phyloP scores from a whole-genome alignment of 2,888 invertebrate species.

The Eurois occulta region DNA sequence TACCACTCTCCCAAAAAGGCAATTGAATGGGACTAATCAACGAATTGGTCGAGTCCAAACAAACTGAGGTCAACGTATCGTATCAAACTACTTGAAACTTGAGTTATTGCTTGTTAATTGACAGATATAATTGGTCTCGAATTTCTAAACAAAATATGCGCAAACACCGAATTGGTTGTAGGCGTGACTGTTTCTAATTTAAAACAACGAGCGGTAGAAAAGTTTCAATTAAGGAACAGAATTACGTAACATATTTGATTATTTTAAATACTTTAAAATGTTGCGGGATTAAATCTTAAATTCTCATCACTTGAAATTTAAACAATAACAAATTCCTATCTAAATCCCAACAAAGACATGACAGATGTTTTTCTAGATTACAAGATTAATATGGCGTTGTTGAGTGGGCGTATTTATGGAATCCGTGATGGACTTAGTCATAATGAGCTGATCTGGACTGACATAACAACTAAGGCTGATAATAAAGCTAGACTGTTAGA shows the following conservation, averaged over 20 bases:
- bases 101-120: slow-evolving; percentile 59
- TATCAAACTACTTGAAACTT: slow-evolving; percentile 56
- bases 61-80: slow-evolving; percentile 55
- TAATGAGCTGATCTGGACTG: slow-evolving; percentile 58
- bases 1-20: slow-evolving; percentile 40
- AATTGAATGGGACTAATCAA: slow-evolving; percentile 56
- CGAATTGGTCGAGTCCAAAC: slow-evolving; percentile 42
- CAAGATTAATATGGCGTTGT: slow-evolving; percentile 62
- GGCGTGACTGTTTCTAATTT: slow-evolving; percentile 55
- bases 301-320: slow-evolving; percentile 41
- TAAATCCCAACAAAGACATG: slow-evolving; percentile 57
- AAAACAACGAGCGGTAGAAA: slow-evolving; percentile 27
- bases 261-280: slow-evolving; percentile 12
- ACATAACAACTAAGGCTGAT: slow-evolving; percentile 58
- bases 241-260: slow-evolving; percentile 37
- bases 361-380: slow-evolving; percentile 54
- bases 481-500: slow-evolving; percentile 38
- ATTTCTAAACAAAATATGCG: slow-evolving; percentile 63
- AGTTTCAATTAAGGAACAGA: slow-evolving; percentile 29
- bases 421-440: slow-evolving; percentile 64
- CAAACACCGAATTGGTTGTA: slow-evolving; percentile 47
- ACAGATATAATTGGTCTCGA: slow-evolving; percentile 64
- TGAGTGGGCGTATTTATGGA: slow-evolving; percentile 67
- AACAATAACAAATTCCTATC: slow-evolving; percentile 51
- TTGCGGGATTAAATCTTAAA: slow-evolving; percentile 37